Percentiles rank a stretch among this genome's conserved stretches.
These are phyloP conservation scores for Aspidoscelis tigris DNA, from an alignment of 2,113 vertebrate species.

Conservation along the genomic window DNA sequence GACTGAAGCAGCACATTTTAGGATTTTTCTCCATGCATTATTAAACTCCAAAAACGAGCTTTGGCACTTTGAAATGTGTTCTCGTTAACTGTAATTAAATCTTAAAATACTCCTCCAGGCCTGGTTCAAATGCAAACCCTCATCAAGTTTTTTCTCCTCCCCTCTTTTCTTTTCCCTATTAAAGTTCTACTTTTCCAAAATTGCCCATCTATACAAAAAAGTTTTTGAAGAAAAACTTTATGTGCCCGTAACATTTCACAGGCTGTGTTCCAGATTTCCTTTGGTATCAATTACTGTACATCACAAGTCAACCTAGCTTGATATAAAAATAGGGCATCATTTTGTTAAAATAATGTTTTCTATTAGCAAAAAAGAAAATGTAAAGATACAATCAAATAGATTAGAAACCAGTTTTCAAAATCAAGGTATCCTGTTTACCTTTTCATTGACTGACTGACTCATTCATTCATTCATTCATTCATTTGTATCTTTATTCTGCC, in stretches of 20 bases:
- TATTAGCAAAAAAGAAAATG: background rate
- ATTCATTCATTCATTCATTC: no score
- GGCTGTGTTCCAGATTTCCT: background rate
- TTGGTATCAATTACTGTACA: background rate
- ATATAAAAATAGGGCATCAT: background rate
- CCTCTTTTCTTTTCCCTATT: conserved; percentile 30
- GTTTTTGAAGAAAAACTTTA: conserved; percentile 43
- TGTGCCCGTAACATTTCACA: background rate
- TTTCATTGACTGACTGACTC: background rate
- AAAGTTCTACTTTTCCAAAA: conserved; percentile 44
- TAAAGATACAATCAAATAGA: background rate
- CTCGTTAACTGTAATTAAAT: conserved; percentile 70
- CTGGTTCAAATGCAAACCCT: conserved; percentile 50
- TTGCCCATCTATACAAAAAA: conserved; percentile 45
- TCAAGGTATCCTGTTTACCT: no score
- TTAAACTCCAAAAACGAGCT: conserved; percentile 52
- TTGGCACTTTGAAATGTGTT: conserved; percentile 62
- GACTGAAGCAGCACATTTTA: conserved; percentile 35
- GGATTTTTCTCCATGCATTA: conserved; percentile 49
- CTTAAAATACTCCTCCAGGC: conserved; percentile 67
- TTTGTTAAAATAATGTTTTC: background rate
- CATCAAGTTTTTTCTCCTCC: conserved; percentile 32
- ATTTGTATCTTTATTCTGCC: no score
- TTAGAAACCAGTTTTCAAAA: background rate
- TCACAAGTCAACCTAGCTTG: background rate